Base-by-base conservation (phyloP, 2,888 invertebrate species). In the Plemyria rubiginata region DNA sequence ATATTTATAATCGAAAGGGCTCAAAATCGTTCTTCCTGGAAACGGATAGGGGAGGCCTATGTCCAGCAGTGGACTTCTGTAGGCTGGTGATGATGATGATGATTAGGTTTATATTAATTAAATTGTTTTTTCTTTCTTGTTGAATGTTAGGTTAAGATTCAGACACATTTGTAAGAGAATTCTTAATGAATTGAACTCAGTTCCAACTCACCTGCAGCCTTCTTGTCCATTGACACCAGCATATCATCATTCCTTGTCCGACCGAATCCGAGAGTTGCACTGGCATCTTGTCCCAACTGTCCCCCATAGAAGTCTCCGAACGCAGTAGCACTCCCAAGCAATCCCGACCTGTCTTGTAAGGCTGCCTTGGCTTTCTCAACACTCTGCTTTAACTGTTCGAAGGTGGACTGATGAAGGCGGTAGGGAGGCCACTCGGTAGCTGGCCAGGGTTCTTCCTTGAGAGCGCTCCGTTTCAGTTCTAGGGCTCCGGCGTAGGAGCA, bases 291-390 rank as follows among this genome's bases (percentile, higher is more conserved):
- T 45, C 88, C 86, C 76, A 93, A 73, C 79, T 94, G 88, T 0
- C 94, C 94, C 38, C 94, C 94, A 78, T 94, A 94, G 73, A 95
- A 93, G 72, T 94, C 94, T 90, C 96, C 95, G 86, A 96, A 96
- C 3, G 96, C 96, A 66, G 96, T 96, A 53, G 95, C 94, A 12
- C 95, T 94, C 0, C 96, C 95, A 67, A 96, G 92, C 71, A 96
- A 94, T 11, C 95, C 94, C 41, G 95, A 95, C 12, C 92, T 74
- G 84, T 96, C 96, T 84, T 96, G 96, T 51, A 97, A 90, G 0
- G 97, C 97, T 0, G 97, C 97, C 82, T 97, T 97, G 48, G 97
- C 97, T 81, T 97, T 97, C 82, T 97, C 97, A 48, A 97, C 97
- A 79, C 97, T 97, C 84, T 97, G 97, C 78, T 97, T 97, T 67